Conservation (phyloP, 1,140 invertebrate species). For the Laupala kohalensis region DNA sequence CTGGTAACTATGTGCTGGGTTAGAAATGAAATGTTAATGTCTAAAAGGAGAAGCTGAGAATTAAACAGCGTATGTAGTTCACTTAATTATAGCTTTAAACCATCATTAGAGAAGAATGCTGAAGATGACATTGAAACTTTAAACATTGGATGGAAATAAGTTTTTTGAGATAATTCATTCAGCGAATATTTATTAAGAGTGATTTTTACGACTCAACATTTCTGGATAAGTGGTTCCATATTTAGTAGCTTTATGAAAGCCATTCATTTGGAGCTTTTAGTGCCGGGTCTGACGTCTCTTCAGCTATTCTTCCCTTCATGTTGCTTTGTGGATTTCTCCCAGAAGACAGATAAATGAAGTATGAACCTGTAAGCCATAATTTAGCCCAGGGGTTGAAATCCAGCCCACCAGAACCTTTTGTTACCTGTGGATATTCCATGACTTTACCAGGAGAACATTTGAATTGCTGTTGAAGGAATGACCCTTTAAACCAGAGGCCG, state of each 20-base stretch:
- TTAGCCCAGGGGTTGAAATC: not conserved
- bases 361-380: not conserved
- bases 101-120: not conserved
- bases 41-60: too few relatives aligned
- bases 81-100: not conserved
- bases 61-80: not conserved
- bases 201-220: too few relatives aligned
- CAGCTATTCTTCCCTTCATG: not conserved
- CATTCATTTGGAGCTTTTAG: too few relatives aligned
- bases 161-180: too few relatives aligned
- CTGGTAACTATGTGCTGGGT: too few relatives aligned
- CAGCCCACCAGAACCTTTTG: not conserved
- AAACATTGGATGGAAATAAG: too few relatives aligned
- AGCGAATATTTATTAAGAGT: too few relatives aligned
- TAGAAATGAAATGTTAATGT: too few relatives aligned
- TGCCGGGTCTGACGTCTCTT: not conserved
- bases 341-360: not conserved
- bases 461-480: not conserved
- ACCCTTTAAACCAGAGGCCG: not conserved
- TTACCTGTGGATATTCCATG: not conserved
- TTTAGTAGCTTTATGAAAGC: too few relatives aligned
- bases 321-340: not conserved
- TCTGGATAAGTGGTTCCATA: too few relatives aligned
- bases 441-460: not conserved
- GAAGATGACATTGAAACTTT: too few relatives aligned